A percentile compares a stretch with the other conserved stretches of the same genome.
phyloP scores from a whole-genome alignment of 1,140 invertebrate species.

The Belonocnema kinseyi region DNA sequence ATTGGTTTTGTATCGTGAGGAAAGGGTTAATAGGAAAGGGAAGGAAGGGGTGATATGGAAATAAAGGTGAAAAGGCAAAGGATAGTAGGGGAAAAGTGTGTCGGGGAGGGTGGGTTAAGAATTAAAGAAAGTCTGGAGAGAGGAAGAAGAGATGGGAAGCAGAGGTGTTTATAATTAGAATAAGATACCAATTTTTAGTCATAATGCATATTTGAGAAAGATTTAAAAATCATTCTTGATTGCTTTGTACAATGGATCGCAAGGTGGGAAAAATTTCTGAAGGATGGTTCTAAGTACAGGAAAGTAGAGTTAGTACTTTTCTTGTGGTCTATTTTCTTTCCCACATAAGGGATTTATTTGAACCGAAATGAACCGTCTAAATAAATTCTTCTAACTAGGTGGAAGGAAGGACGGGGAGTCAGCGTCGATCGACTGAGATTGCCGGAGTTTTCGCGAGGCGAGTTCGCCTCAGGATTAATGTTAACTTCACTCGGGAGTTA shows the following conservation, averaged over 20 bases:
- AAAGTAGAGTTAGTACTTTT: background rate
- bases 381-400: conserved; percentile 32
- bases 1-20: too few relatives aligned
- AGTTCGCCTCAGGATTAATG: conserved; percentile 60
- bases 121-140: too few relatives aligned
- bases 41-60: too few relatives aligned
- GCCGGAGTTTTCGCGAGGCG: conserved; percentile 51
- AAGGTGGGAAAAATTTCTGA: background rate
- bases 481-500: conserved; percentile 65
- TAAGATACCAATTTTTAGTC: too few relatives aligned
- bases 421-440: conserved; percentile 49
- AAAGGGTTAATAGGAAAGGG: too few relatives aligned
- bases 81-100: too few relatives aligned
- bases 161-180: too few relatives aligned
- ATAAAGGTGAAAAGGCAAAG: too few relatives aligned
- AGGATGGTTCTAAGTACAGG: background rate
- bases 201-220: too few relatives aligned
- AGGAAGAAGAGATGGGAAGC: too few relatives aligned
- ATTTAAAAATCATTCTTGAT: too few relatives aligned
- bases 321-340: background rate
- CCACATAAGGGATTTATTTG: conserved; percentile 15
- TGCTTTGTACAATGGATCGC: background rate
- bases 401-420: conserved; percentile 17
- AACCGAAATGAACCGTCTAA: conserved; percentile 30
- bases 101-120: too few relatives aligned